phyloP scores from a whole-genome alignment of 1,140 invertebrate species.

The Hylaeus volcanicus region DNA sequence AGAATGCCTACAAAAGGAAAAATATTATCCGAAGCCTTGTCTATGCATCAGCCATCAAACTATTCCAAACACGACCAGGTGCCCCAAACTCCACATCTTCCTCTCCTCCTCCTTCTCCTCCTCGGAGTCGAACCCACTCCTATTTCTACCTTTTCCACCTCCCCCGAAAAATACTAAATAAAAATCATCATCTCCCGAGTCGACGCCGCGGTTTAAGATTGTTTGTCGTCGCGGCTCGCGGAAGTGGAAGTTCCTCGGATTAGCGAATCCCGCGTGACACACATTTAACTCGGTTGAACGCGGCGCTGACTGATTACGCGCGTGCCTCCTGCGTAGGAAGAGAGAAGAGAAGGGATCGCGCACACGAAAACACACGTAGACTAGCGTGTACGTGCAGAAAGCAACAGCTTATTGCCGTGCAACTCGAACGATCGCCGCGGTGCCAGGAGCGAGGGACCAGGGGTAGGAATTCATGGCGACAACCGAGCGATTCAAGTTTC shows the following conservation, averaged over 20 bases:
- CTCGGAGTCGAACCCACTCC: too few relatives aligned
- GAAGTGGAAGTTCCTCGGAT: background rate
- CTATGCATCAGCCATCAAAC: too few relatives aligned
- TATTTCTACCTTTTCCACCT: too few relatives aligned
- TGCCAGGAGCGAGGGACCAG: background rate
- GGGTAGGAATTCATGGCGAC: background rate
- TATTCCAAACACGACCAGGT: too few relatives aligned
- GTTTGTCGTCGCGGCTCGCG: background rate
- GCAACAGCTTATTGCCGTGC: background rate
- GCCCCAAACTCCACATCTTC: too few relatives aligned
- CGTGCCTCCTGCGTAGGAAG: background rate
- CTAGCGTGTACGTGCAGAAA: background rate
- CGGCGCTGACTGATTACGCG: constrained; percentile 10
- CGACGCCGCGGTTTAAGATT: too few relatives aligned
- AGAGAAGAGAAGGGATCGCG: background rate
- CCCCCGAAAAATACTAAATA: too few relatives aligned
- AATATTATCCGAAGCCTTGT: too few relatives aligned
- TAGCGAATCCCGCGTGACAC: constrained; percentile 12
- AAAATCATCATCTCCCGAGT: too few relatives aligned
- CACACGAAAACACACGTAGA: too few relatives aligned
- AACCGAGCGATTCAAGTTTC: constrained; percentile 12
- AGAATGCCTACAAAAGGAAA: too few relatives aligned
- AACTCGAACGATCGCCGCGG: background rate
- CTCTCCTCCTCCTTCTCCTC: too few relatives aligned
- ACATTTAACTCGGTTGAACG: background rate